Percentiles rank a stretch among this genome's conserved stretches.
These are phyloP conservation scores for Apamea sordens DNA, from an alignment of 2,888 invertebrate species.

Conservation along the genomic window DNA sequence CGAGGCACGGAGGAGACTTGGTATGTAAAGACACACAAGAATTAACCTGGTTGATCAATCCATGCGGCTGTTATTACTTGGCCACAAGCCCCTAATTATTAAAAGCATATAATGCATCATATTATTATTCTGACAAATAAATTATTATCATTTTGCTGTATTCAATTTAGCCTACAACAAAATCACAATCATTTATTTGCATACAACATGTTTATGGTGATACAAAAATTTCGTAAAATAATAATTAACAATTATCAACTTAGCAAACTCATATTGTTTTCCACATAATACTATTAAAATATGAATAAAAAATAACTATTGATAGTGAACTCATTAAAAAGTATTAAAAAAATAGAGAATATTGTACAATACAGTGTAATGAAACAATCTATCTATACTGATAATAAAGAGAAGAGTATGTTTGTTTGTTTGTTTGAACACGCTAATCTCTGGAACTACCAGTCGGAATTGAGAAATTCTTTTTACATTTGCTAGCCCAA, in stretches of 20 bases:
- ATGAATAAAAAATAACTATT: slow-evolving; percentile 14
- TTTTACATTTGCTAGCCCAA: too few species aligned
- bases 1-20: too few species aligned
- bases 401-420: too few species aligned
- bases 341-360: neutral
- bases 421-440: too few species aligned
- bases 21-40: too few species aligned
- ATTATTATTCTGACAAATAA: neutral
- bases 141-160: neutral
- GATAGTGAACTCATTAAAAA: slow-evolving; percentile 8
- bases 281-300: neutral
- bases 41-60: too few species aligned
- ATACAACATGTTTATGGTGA: neutral
- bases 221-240: neutral
- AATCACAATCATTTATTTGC: too few species aligned
- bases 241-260: slow-evolving; percentile 5
- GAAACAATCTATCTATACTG: neutral
- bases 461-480: too few species aligned
- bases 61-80: too few species aligned
- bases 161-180: too few species aligned
- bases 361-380: neutral
- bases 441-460: too few species aligned
- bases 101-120: neutral
- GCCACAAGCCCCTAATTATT: too few species aligned
- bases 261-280: slow-evolving; percentile 3